Percentiles rank a stretch among this genome's conserved stretches.
These are phyloP conservation scores for Sitodiplosis mosellana DNA, from an alignment of 1,140 invertebrate species.

Conservation along the genomic window DNA sequence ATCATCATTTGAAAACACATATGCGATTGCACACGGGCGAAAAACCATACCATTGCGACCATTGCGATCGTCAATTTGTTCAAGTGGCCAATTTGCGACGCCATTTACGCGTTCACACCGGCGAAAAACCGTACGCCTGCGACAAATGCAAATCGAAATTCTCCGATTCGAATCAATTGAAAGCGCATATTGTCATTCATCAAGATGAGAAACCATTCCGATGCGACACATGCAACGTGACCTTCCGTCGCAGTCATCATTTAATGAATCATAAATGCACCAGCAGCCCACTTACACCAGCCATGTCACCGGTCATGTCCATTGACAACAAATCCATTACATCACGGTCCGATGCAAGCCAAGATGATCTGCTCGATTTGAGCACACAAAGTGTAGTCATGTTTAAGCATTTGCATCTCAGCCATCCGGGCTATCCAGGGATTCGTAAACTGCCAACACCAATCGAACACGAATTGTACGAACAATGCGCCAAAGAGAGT, in stretches of 20 bases:
- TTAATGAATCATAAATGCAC: conserved; percentile 66
- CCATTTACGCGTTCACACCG: conserved; percentile 87
- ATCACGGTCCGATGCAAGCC: conserved; percentile 17
- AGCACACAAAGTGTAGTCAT: too few species aligned
- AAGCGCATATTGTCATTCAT: conserved; percentile 75
- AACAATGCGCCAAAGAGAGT: too few species aligned
- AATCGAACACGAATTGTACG: too few species aligned
- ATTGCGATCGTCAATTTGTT: conserved; percentile 82
- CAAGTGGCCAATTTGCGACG: conserved; percentile 86
- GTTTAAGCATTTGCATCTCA: too few species aligned
- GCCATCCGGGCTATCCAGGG: too few species aligned
- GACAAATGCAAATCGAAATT: conserved; percentile 76
- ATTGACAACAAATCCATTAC: conserved; percentile 15
- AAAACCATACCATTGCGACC: conserved; percentile 78
- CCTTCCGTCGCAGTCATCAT: conserved; percentile 68
- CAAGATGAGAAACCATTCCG: conserved; percentile 77
- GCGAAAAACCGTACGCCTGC: conserved; percentile 85
- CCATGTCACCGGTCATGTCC: conserved; percentile 15
- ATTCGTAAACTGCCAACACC: too few species aligned
- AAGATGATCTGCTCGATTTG: conserved; percentile 2
- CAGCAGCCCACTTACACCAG: conserved; percentile 19
- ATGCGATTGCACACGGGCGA: conserved; percentile 85
- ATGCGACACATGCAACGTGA: conserved; percentile 52
- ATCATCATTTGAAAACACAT: conserved; percentile 87
- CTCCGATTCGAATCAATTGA: conserved; percentile 83